Conservation (phyloP, 2,797 vertebrate genomes). For the Percopsis omiscomaycus region DNA sequence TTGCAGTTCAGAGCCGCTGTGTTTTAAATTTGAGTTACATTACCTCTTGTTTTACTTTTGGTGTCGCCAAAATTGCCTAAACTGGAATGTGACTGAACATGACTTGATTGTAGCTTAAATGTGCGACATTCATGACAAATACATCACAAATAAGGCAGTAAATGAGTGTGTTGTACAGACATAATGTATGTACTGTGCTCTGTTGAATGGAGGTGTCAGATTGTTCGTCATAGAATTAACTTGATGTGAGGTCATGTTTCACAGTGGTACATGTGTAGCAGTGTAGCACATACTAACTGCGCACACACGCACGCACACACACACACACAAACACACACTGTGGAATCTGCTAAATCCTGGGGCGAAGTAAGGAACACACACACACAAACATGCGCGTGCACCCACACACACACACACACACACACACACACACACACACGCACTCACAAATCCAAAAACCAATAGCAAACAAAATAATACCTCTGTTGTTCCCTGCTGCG, state of each 20-base stretch:
- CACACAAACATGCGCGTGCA: background rate
- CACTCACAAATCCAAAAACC: conserved; percentile 2
- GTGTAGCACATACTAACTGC: background rate
- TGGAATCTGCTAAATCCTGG: background rate
- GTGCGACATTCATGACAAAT: too few relatives aligned
- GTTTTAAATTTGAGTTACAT: too few relatives aligned
- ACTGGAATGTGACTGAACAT: too few relatives aligned
- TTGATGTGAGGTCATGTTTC: background rate
- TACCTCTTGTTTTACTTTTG: too few relatives aligned
- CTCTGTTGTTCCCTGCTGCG: too few relatives aligned
- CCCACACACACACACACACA: conserved; percentile 3
- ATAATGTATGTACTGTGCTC: background rate
- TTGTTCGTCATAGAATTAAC: conserved; percentile 1
- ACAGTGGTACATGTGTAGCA: background rate
- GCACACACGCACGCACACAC: background rate
- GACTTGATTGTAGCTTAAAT: too few relatives aligned
- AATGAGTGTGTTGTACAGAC: background rate
- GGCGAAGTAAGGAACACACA: background rate
- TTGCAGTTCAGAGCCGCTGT: too few relatives aligned
- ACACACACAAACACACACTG: background rate
- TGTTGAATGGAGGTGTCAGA: background rate
- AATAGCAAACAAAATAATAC: background rate
- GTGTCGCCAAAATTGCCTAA: too few relatives aligned
- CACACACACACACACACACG: conserved; percentile 6
- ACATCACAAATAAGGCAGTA: too few relatives aligned